A percentile compares a stretch with the other conserved stretches of the same genome.
Conservation (phyloP, 2,113 vertebrate genomes). For the Balaeniceps rex region DNA sequence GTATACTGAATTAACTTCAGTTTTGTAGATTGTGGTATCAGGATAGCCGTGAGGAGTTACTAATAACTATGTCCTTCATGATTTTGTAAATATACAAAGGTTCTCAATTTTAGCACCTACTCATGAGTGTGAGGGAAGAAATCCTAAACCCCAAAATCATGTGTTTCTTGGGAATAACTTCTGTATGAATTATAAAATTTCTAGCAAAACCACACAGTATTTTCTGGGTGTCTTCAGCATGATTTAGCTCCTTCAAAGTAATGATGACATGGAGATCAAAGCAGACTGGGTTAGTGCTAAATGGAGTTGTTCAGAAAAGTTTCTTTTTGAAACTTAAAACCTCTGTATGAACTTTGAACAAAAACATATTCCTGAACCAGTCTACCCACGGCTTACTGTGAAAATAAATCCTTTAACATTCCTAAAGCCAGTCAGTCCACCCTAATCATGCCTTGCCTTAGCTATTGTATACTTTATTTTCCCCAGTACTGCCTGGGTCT, state of each 20-base stretch:
- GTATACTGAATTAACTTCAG: background rate
- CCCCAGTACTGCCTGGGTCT: background rate
- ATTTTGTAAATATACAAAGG: background rate
- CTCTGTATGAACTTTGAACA: background rate
- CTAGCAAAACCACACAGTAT: background rate
- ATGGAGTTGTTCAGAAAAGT: background rate
- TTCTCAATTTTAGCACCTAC: background rate
- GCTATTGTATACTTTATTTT: background rate
- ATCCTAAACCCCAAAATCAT: background rate
- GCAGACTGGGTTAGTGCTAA: background rate
- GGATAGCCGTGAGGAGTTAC: background rate
- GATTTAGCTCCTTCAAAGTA: background rate
- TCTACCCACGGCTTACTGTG: background rate
- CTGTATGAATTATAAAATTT: background rate
- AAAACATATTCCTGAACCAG: background rate
- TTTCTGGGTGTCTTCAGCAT: background rate
- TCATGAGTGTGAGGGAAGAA: background rate
- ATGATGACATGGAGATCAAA: background rate
- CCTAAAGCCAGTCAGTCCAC: background rate
- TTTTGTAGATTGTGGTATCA: background rate
- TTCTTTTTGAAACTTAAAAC: background rate
- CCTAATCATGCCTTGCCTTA: background rate
- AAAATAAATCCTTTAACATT: constrained; percentile 5
- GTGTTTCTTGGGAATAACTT: background rate
- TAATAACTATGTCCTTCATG: background rate